Evolutionary conservation across 92 coral and sea anemone species (phyloP), one percentile per base, ranked within the genome.

Genomic region (Metridium senile): DNA sequence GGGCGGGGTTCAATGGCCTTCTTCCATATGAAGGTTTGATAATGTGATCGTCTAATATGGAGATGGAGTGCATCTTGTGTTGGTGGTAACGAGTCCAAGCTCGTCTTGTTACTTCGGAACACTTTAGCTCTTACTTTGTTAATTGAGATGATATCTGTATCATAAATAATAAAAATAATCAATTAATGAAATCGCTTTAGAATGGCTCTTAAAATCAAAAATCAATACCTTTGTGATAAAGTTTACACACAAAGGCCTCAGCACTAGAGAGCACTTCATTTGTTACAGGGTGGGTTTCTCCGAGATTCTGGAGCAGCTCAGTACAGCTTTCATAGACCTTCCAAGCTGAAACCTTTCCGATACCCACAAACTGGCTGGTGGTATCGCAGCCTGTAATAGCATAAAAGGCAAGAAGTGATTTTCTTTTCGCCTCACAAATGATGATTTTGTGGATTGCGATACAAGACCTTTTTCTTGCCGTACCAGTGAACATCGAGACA

Each of bases 401-500:
- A 58, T 86, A 87, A 70, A 87, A 82, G 20, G 91, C 91, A 49
- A 87, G 77, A 76, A 89, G 80, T 30, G 93, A 85, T 32, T 73
- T 66, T 54, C 85, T 33, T 64, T 53, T 76, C 66, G 71, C 84
- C 51, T 89, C 87, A 33, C 76, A 33, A 51, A 80, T 21, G 51
- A 43, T 11, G 64, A 89, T 74, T 46, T 64, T 39, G 61, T 89
- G 85, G 21, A 90, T 82, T 69, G 91, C 86, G 31, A 83, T 71
- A 70, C 70, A 72, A n/a, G 56, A 54, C 73, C 71, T 81, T 34
- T 52, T 62, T 46, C 71, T 86, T 32, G 87, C 33, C 61, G 90
- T 85, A 34, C 94, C 94, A 74, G 85, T 47, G 68, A 85, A 82
- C 88, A 86, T 81, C 90, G 88, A 89, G 20, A 89, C 66, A 19